Percentiles rank a stretch among this genome's conserved stretches.
phyloP scores from a whole-genome alignment of 2,888 invertebrate genomes.

The Colletes collaris region DNA sequence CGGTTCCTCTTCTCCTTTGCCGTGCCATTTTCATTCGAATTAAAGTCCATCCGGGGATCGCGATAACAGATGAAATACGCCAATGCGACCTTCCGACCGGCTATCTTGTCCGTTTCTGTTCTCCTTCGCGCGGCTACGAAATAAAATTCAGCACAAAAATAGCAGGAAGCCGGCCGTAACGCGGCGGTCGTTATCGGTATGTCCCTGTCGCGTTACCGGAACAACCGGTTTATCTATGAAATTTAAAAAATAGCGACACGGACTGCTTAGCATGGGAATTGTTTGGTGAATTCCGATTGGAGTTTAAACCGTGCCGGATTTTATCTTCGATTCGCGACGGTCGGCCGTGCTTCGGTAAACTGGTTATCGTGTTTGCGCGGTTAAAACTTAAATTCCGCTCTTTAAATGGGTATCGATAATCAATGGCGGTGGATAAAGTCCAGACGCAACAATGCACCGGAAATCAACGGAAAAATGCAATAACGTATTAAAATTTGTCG shows the following conservation, averaged over 20 bases:
- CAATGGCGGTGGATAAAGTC: neutral
- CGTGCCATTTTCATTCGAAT: slow-evolving; percentile 66
- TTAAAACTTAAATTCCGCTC: neutral
- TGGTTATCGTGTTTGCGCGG: neutral
- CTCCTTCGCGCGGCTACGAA: slow-evolving; percentile 18
- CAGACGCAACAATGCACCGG: neutral
- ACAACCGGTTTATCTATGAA: slow-evolving; percentile 29
- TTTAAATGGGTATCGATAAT: neutral
- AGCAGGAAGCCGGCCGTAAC: neutral
- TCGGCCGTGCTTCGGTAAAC: neutral
- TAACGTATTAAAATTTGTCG: too few species aligned
- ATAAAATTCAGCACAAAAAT: slow-evolving; percentile 37
- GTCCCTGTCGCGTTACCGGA: slow-evolving; percentile 13
- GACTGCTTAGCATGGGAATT: slow-evolving; percentile 7
- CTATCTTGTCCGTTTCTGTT: slow-evolving; percentile 21
- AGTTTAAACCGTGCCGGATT: slow-evolving; percentile 39
- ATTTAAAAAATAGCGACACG: slow-evolving; percentile 16
- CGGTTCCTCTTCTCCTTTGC: neutral
- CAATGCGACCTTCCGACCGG: slow-evolving; percentile 1
- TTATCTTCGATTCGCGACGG: slow-evolving; percentile 55
- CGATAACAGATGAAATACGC: neutral
- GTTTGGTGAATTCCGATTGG: slow-evolving; percentile 8
- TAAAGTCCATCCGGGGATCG: slow-evolving; percentile 46
- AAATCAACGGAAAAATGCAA: neutral
- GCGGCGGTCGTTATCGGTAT: slow-evolving; percentile 22